Base-by-base conservation (phyloP, 2,797 vertebrate genomes). In the Characodon lateralis region DNA sequence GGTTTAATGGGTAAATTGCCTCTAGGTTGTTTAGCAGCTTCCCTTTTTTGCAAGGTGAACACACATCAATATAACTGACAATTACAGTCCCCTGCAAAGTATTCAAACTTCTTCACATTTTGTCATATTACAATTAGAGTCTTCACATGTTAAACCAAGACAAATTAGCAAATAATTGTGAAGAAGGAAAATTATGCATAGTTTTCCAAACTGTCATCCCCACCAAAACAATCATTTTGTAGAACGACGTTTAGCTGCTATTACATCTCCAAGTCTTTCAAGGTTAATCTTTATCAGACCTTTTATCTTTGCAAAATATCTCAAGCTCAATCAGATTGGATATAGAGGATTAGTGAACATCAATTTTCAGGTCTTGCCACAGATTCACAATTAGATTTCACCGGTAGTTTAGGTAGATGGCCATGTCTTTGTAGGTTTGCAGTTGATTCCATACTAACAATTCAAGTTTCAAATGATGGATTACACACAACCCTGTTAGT, bases 21-120 rank as follows among this genome's bases (percentile, higher is more conserved):
- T 61, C 43, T 43, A 28, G 59, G 55, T 69, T 76, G 20, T 58
- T 18, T 3, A 77, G 72, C 26, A 77, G 75, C 20, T 75, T 26
- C 31, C 13, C 24, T 66, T 4, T 68, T 22, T 39, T 55, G 0
- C 26, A 31, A 48, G 10, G 24, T 48, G 43, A 26, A 46, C 24
- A 69, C n/a, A 14, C n/a, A 69, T 69, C 41, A 43, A 7, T 48
- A 24, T 46, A 46, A 69, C 24, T 26, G 24, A 48, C 66, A 46
- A 6, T 12, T 26, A 26, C 13, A 26, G 41, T 69, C 5, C 24
- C 24, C 7, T 24, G 10, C n/a, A 69, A 48, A 69, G 66, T 48
- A 26, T 46, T 69, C n/a, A 48, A n/a, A 48, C 24, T 26, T 26
- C 43, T 46, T 69, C 20, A 13, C 35, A 24, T 41, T 24, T 66